Evolutionary conservation across 1,140 invertebrate genomes (phyloP).

Genomic region (Lucilia cuprina): DNA sequence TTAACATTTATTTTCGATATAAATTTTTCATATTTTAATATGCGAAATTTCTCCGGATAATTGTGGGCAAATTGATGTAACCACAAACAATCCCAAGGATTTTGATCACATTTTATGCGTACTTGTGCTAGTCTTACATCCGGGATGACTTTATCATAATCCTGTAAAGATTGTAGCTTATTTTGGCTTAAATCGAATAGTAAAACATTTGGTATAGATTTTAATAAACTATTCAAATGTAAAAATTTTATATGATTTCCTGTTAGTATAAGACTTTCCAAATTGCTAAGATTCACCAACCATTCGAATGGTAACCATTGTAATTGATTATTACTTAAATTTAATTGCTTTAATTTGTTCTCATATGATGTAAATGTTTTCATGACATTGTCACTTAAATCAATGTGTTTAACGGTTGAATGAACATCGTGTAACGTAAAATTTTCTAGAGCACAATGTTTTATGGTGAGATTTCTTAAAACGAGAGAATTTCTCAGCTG

Average conservation of each 20-base stretch:
- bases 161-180: conserved; percentile 29
- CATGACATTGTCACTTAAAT: conserved; percentile 50
- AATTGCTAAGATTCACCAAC: conserved; percentile 43
- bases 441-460: conserved; percentile 42
- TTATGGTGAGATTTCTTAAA: conserved; percentile 44
- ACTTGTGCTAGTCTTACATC: conserved; percentile 40
- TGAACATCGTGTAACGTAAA: conserved; percentile 35
- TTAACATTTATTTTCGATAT: conserved; percentile 60
- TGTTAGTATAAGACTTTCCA: conserved; percentile 42
- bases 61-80: conserved; percentile 51
- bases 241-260: conserved; percentile 44
- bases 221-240: conserved; percentile 41
- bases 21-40: conserved; percentile 56
- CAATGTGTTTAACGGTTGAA: conserved; percentile 39
- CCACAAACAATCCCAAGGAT: conserved; percentile 60
- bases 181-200: conserved; percentile 48
- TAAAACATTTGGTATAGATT: conserved; percentile 32
- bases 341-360: conserved; percentile 38
- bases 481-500: conserved; percentile 38
- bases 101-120: conserved; percentile 48
- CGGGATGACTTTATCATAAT: conserved; percentile 32
- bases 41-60: conserved; percentile 51
- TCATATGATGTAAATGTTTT: conserved; percentile 39
- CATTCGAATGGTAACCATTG: conserved; percentile 42
- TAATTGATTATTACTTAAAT: conserved; percentile 51